Conservation (phyloP, 2,797 vertebrate genomes). For the Sebastes umbrosus region DNA sequence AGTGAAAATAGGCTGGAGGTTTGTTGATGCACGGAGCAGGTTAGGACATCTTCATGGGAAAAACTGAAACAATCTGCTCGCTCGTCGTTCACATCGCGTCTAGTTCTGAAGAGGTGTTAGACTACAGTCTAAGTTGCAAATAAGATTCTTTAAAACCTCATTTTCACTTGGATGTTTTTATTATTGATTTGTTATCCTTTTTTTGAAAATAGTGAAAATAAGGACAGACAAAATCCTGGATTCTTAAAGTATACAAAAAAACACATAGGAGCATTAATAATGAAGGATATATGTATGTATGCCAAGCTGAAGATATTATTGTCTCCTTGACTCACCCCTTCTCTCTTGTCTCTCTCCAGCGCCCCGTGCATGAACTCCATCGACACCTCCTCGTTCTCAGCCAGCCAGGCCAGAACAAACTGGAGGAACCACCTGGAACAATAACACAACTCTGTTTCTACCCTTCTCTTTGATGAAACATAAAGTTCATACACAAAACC, state of each 20-base stretch:
- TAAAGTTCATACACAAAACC: not conserved
- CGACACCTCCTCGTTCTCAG: slow-evolving; percentile 97
- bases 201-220: not conserved
- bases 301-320: rapidly evolving
- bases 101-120: not conserved
- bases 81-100: no score
- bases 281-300: not conserved
- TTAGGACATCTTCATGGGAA: no score
- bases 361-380: slow-evolving; percentile 96
- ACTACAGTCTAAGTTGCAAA: not conserved
- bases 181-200: not conserved
- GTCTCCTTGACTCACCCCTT: slow-evolving; percentile 84
- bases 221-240: not conserved
- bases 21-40: no score
- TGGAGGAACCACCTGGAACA: slow-evolving; percentile 92
- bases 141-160: not conserved
- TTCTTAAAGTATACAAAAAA: not conserved
- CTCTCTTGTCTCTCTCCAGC: slow-evolving; percentile 96
- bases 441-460: not conserved
- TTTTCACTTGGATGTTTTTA: not conserved
- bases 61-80: no score
- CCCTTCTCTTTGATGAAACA: not conserved
- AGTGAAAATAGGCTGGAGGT: no score
- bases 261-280: not conserved
- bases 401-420: slow-evolving; percentile 96